Evolutionary conservation across 2,888 invertebrate species (phyloP), one percentile per base, ranked within the genome.

Genomic region (Seira ritae): DNA sequence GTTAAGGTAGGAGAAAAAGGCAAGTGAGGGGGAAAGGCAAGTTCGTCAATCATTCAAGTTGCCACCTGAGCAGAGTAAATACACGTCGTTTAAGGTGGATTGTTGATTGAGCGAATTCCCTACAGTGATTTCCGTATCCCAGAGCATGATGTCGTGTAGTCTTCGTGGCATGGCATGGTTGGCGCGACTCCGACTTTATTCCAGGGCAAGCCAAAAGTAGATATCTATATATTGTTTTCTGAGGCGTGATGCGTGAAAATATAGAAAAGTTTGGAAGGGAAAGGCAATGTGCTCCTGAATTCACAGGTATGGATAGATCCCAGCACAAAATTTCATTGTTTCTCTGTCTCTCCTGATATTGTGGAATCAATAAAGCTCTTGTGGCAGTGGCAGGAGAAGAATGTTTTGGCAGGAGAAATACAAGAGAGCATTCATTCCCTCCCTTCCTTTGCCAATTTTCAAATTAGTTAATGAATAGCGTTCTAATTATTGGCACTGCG

Each of bases 81-180:
- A 62, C 20, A 62, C 62, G 22, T 62, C 62, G 62, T 62, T 62
- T 62, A 62, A 62, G 62, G 62, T 22, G 19, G 62, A 62, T 62
- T 62, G 62, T 62, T 62, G 62, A 62, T 62, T 62, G 62, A 62
- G 22, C 62, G 69, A 80, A 73, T n/a, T 73, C 72, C 65, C 78
- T 68, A 68, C 83, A 22, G 78, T 83, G 83, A 83, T 78, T 83
- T 80, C 68, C 65, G 31, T n/a, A 22, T 42, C 62, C 22, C 22
- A 4, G 12, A 62, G n/a, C 62, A n/a, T n/a, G n/a, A n/a, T n/a
- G n/a, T n/a, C n/a, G n/a, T n/a, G n/a, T n/a, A n/a, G n/a, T n/a
- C n/a, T n/a, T n/a, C n/a, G n/a, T n/a, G n/a, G n/a, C n/a, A n/a
- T n/a, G n/a, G n/a, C n/a, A 31, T 31, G 31, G 31, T 31, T 31